These are phyloP conservation scores for Apamea anceps DNA, from an alignment of 2,888 invertebrate genomes.

Conservation along the genomic window DNA sequence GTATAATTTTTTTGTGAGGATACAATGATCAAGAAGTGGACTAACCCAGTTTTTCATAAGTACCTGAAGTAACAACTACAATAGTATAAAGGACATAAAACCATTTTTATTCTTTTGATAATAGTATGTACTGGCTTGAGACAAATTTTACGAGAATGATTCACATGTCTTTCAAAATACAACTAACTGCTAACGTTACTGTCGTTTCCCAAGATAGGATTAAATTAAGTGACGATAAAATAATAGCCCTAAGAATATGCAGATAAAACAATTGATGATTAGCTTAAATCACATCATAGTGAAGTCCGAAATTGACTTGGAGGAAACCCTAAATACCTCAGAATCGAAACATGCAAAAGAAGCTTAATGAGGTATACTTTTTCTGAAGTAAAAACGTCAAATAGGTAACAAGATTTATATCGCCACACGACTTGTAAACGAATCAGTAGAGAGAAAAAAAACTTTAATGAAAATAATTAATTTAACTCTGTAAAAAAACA, in stretches of 20 bases:
- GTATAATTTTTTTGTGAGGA: neutral
- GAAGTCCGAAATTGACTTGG: neutral
- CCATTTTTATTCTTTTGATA: neutral
- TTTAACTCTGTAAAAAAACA: conserved; percentile 9
- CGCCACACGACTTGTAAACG: neutral
- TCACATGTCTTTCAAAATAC: neutral
- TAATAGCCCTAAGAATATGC: conserved; percentile 13
- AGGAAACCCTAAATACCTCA: neutral
- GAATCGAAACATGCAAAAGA: neutral
- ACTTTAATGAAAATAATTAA: neutral
- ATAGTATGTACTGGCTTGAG: neutral
- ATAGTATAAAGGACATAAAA: neutral
- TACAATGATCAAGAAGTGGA: conserved; percentile 27
- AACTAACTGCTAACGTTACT: neutral
- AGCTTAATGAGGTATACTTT: conserved; percentile 19
- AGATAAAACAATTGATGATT: neutral
- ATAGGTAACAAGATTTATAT: conserved; percentile 12
- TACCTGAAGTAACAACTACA: neutral
- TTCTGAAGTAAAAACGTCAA: neutral
- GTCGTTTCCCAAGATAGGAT: neutral
- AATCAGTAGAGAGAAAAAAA: neutral
- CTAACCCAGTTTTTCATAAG: conserved; percentile 22
- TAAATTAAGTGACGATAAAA: conserved; percentile 15
- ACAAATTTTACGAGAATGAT: neutral
- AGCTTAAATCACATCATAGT: neutral